Base-by-base conservation (phyloP, 2,888 invertebrate species). In the Digitonthophagus gazella region DNA sequence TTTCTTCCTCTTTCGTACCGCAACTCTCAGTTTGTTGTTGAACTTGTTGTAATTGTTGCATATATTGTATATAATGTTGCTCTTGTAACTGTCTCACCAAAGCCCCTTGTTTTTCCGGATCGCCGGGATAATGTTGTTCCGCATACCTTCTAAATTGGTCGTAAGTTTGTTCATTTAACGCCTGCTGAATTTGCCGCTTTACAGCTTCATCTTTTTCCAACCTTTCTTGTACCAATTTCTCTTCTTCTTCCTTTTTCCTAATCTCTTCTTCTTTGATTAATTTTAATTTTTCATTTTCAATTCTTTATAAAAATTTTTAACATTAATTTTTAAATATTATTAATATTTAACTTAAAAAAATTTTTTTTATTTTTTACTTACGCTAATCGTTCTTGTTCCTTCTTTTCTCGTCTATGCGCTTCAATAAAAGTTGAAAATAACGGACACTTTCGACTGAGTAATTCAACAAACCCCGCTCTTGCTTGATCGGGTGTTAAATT, bases 61-160 rank as follows among this genome's bases (percentile, higher is more conserved):
- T 97, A 82, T 99, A 99, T 80, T 98, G 98, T 80, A 97, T 96
- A 81, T 97, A 99, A 83, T 99, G 99, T 79, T 99, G 97, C 76
- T 98, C 98, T 84, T 99, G 99, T 61, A 99, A 85, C 80, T 98
- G 98, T 68, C 92, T 87, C 69, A 99, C 95, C 19, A 99, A 86
- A 57, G 95, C 89, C 0, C 94, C 96, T 86, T 99, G 99, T 86
- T 98, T 91, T 75, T 93, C 93, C 0, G 91, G 91, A 81, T 93
- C 92, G 1, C 90, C 91, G 0, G 93, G 92, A 79, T 90, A 92
- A 80, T 98, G 98, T 80, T 98, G 97, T 77, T 97, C 95, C 0
- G 98, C 96, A 82, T 99, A 95, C 68, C 89, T 86, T 76, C 91
- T 89, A 81, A 96, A 96, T 81, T 97, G 96, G 73, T 89, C 88